Evolutionary conservation across 2,113 vertebrate genomes (phyloP), one percentile per base, ranked within the genome.

Genomic region (Panurus biarmicus): DNA sequence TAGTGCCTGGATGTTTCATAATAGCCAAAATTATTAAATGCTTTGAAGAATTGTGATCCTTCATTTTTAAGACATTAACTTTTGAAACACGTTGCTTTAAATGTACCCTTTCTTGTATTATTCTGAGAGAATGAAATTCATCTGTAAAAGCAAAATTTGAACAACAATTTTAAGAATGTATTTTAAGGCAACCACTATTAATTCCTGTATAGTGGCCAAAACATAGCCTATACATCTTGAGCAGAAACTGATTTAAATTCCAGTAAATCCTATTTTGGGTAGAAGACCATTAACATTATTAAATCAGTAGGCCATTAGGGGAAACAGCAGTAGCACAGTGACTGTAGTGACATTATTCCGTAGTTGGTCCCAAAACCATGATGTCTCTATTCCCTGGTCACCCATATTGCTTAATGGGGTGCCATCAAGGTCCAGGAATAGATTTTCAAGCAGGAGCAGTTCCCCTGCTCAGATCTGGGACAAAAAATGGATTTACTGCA

Each of bases 231-330:
- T 85, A 50, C 36, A 72, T 87, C 87, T 48, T 90, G 45, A 73
- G 20, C 58, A 83, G 67, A 85, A 94, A 66, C 36, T 38, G 36
- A 54, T 12, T 85, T 85, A n/a, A 70, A 89, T 73, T 62, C 23
- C 58, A 50, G 50, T 50, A 90, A 83, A 91, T 70, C 20, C 38
- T 79, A 76, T 90, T 87, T 93, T 91, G 57, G 42, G n/a, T 58
- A 91, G 90, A 85, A 79, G n/a, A 45, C 45, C 82, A 82, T 91
- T 89, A 95, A 65, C 45, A 45, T 94, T 91, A 96, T 93, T 85
- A 72, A 93, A 95, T 93, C 85, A 85, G 45, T 26, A 65, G 72
- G 57, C 66, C 50, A 91, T 96, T 94, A 95, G 29, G 78, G n/a
- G 29, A 89, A 94, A 85, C 26, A 50, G 35, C 42, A 87, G 40